These are phyloP conservation scores for Euclidia mi DNA, from an alignment of 2,888 invertebrate genomes.

Conservation along the genomic window DNA sequence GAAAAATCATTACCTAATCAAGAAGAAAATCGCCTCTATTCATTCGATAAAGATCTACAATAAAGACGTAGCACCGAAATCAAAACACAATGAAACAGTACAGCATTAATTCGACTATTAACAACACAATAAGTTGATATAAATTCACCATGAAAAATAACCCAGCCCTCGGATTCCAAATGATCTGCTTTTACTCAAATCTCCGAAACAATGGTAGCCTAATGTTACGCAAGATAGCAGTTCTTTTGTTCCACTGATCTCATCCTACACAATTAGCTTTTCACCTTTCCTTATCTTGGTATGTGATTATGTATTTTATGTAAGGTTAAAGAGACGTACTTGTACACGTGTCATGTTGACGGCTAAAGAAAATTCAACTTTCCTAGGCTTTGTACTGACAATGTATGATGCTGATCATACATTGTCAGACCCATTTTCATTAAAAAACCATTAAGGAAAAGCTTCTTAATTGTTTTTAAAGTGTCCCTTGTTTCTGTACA, in stretches of 20 bases:
- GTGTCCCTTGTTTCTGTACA: too few species aligned
- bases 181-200: slow-evolving; percentile 40
- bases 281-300: slow-evolving; percentile 39
- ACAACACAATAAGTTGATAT: background rate
- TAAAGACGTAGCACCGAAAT: background rate
- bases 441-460: too few species aligned
- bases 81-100: background rate
- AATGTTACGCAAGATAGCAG: slow-evolving; percentile 39
- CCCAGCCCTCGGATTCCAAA: slow-evolving; percentile 13
- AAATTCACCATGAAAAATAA: slow-evolving; percentile 13
- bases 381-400: too few species aligned
- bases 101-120: background rate
- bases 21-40: background rate
- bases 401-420: too few species aligned
- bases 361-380: slow-evolving; percentile 16
- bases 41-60: too few species aligned
- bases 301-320: slow-evolving; percentile 49
- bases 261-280: slow-evolving; percentile 51
- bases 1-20: too few species aligned
- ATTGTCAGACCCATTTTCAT: too few species aligned
- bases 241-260: slow-evolving; percentile 54
- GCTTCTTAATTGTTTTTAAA: too few species aligned
- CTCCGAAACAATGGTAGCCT: slow-evolving; percentile 40
- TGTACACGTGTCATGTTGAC: slow-evolving; percentile 29
- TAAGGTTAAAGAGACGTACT: slow-evolving; percentile 40